Conservation (phyloP, 2,113 vertebrate species). For the Beaufortia kweichowensis region DNA sequence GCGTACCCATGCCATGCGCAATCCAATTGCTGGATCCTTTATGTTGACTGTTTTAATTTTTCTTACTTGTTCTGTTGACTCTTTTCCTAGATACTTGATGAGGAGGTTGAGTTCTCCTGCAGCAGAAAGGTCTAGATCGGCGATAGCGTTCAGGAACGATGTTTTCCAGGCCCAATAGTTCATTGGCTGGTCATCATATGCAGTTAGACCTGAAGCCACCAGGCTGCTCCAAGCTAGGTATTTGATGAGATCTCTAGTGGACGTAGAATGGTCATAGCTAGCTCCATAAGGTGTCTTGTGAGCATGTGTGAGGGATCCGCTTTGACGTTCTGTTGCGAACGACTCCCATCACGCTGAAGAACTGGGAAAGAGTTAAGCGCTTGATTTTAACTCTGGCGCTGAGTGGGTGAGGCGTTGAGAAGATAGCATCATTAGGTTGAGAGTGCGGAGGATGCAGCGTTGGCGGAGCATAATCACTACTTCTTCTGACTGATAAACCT, state of each 20-base stretch:
- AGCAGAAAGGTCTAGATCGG: conserved; percentile 3
- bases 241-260: background rate
- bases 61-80: conserved; percentile 36
- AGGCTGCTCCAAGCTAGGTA: background rate
- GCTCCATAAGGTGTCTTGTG: background rate
- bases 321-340: background rate
- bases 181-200: conserved; percentile 29
- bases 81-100: conserved; percentile 12
- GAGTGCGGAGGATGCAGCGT: background rate
- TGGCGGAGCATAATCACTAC: background rate
- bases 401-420: background rate
- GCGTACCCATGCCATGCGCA: conserved; percentile 9
- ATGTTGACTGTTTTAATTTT: conserved; percentile 28
- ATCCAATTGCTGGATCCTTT: too few species aligned
- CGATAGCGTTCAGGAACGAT: background rate
- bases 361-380: background rate
- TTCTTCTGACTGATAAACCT: background rate
- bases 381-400: too few species aligned
- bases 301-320: background rate
- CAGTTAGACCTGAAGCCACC: background rate
- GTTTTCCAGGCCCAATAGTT: conserved; percentile 47
- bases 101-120: conserved; percentile 40
- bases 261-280: background rate
- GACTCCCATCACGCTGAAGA: background rate
- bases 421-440: background rate